Conservation (phyloP, 2,113 vertebrate species). For the Nestor notabilis region DNA sequence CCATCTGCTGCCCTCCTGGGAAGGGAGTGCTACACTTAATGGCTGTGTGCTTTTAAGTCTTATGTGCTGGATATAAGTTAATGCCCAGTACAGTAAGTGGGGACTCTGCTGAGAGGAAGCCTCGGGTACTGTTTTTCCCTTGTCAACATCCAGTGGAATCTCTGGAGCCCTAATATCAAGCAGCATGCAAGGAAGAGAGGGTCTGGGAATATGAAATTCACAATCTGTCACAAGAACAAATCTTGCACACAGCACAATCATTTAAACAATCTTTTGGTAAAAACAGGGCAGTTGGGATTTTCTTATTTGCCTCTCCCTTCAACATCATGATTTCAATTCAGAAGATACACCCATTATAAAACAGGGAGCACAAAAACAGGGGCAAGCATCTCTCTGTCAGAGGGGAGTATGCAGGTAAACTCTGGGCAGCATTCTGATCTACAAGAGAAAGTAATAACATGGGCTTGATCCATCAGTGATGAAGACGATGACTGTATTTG, state of each 20-base stretch:
- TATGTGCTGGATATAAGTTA: constrained; percentile 39
- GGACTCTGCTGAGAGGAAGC: constrained; percentile 2
- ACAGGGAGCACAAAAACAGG: neutral
- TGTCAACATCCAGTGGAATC: neutral
- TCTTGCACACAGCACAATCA: neutral
- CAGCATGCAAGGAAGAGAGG: neutral
- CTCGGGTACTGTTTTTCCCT: neutral
- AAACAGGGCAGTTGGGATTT: neutral
- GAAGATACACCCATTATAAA: neutral
- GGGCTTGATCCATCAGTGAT: neutral
- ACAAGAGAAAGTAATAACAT: neutral
- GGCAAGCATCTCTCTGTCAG: neutral
- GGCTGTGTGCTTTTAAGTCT: constrained; percentile 24
- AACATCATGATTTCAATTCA: neutral
- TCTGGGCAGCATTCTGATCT: neutral
- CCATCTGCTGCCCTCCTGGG: constrained; percentile 46
- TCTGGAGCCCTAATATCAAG: neutral
- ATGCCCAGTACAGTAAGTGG: neutral
- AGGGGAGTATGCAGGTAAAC: neutral
- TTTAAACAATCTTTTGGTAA: neutral
- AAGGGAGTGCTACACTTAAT: constrained; percentile 7
- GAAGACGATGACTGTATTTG: neutral
- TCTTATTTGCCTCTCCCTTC: neutral
- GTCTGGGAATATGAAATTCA: neutral
- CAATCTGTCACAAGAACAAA: neutral